Evolutionary conservation across 1,140 invertebrate species (phyloP), one percentile per base, ranked within the genome.

Genomic region (Bombus waltoni): DNA sequence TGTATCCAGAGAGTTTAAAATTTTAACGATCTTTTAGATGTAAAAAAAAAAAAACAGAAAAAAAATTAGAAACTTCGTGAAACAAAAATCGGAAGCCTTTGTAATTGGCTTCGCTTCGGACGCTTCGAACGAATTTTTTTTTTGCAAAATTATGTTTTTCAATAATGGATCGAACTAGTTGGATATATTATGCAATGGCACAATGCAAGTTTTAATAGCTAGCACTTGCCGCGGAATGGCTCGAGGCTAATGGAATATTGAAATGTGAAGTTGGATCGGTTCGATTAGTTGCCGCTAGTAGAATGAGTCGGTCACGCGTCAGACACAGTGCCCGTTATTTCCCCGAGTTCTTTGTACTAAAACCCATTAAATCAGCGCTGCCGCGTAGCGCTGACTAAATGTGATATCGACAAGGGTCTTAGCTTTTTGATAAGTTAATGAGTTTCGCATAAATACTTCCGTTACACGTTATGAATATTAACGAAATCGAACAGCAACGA

Each of bases 251-350:
- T 53, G n/a, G 72, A 76, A 47, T 32, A 65, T 66, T 22, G 72
- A 75, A 75, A 83, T 22, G 42, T n/a, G 40, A 62, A 65, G 40
- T 53, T 47, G 72, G 13, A 57, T 77, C 44, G 40, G 25, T 62
- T 68, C 35, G 28, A 47, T 77, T 77, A 68, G 15, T n/a, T 65
- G 32, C 9, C 6, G 78, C 47, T 13, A 77, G 73, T 77, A n/a
- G 73, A 83, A 68, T 62, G 47, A 53, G 62, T 62, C 81, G 47
- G 62, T 66, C 71, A 83, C 28, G 42, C 65, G 73, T 83, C 81
- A 83, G 73, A 76, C 59, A 18, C 81, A 68, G 81, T 73, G 42
- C 35, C 38, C 44, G 73, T 68, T 77, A 68, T 68, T 77, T n/a
- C 73, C 35, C 5, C 25, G 5, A n/a, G 35, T 32, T 38, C 38